Percentiles rank a stretch among this genome's conserved stretches.
These are phyloP conservation scores for Tolmerus cingulatus DNA, from an alignment of 2,888 invertebrate species.

Conservation along the genomic window DNA sequence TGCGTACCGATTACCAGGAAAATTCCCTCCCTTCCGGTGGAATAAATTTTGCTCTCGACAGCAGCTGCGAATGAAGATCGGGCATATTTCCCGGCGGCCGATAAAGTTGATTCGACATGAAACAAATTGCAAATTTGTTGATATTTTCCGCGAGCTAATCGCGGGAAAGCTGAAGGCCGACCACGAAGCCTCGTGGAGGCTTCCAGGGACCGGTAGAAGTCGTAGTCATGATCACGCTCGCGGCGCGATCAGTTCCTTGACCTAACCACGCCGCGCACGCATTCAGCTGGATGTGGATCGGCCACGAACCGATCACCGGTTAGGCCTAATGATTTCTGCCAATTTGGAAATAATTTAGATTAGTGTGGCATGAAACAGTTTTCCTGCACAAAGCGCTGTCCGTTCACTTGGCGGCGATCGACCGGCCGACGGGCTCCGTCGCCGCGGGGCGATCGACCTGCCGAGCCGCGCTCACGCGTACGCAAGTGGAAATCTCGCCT, in stretches of 20 bases:
- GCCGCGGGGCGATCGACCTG: not conserved
- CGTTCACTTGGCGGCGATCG: not conserved
- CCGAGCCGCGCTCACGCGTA: not conserved
- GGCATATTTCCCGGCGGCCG: not conserved
- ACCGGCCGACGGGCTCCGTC: not conserved
- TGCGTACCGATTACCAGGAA: not conserved
- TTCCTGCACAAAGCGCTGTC: not conserved
- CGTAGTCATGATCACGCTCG: slow-evolving; percentile 6
- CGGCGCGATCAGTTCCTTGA: slow-evolving; percentile 14
- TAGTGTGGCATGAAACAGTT: slow-evolving; percentile 28
- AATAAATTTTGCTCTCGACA: not conserved
- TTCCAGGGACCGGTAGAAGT: not conserved
- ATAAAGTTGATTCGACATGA: slow-evolving; percentile 27
- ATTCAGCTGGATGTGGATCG: not conserved
- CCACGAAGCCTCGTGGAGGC: not conserved
- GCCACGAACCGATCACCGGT: not conserved
- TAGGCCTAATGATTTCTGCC: slow-evolving; percentile 18
- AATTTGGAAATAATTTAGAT: slow-evolving; percentile 32
- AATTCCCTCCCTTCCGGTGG: not conserved
- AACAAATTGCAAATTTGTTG: slow-evolving; percentile 34
- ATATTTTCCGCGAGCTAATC: not conserved
- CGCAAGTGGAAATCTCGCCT: not conserved
- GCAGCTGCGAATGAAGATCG: slow-evolving; percentile 11
- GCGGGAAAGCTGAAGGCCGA: slow-evolving; percentile 7
- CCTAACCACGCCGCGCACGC: not conserved